These are phyloP conservation scores for Metacarcinus magister DNA, from an alignment of 2,888 invertebrate genomes.

Conservation along the genomic window DNA sequence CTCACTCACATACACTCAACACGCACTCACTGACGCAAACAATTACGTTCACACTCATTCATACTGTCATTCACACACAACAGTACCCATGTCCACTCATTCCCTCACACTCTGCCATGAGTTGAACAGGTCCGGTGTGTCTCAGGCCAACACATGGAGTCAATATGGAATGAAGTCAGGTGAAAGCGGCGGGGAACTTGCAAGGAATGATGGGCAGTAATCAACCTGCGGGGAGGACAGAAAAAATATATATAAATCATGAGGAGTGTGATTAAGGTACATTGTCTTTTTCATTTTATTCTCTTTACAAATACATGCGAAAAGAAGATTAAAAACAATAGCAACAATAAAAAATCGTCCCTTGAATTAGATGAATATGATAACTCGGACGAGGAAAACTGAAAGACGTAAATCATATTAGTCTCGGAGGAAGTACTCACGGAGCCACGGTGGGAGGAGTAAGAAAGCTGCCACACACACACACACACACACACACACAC, in stretches of 20 bases:
- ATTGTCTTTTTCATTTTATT: background rate
- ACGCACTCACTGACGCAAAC: background rate
- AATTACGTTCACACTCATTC: background rate
- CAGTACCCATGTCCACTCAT: background rate
- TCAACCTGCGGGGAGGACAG: background rate
- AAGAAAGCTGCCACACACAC: background rate
- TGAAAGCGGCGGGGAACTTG: background rate
- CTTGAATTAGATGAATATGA: background rate
- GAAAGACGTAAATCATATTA: background rate
- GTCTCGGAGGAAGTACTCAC: background rate
- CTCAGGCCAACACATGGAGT: background rate
- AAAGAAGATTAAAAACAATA: background rate
- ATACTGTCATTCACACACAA: background rate
- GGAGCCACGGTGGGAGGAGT: background rate
- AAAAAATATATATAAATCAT: background rate
- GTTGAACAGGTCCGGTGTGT: background rate
- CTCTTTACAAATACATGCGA: background rate
- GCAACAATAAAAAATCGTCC: background rate
- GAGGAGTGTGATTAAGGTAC: background rate
- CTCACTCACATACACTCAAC: background rate
- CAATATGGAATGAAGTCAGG: background rate
- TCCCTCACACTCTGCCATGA: background rate
- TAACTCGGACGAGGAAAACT: background rate
- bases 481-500: background rate
- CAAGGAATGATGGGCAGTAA: background rate